Evolutionary conservation across 2,888 invertebrate genomes (phyloP), one percentile per base, ranked within the genome.

Genomic region (Heliothis peltigera): DNA sequence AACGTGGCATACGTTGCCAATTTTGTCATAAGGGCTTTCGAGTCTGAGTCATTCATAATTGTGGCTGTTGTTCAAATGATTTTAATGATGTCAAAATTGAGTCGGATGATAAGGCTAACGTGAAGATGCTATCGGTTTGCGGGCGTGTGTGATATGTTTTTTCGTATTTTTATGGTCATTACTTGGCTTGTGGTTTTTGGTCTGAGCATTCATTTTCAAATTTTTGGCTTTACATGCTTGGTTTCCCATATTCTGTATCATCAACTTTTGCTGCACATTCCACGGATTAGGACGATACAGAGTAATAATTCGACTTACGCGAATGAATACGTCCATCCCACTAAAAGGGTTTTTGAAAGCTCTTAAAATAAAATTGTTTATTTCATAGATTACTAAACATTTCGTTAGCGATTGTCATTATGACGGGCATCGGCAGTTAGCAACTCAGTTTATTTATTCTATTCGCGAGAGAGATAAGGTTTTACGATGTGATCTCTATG

Each of bases 51-150:
- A 74, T 71, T 43, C 21, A 70, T 85, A 88, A 88, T 88, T 89
- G 83, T 74, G 70, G 73, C 76, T 67, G 75, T 69, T 73, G 75
- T 76, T 82, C 83, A 85, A 86, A 88, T 87, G 82, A 87, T 88
- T 84, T 85, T 86, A 86, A 88, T 85, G 83, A 86, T 83, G 82
- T 79, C 77, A 80, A 85, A 88, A 87, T 87, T 86, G 83, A 81
- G 76, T 75, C 67, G 44, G 64, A 75, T 82, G 86, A 84, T 87
- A 87, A 83, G 80, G 70, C 78, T 75, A 71, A 81, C 80, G 81
- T 85, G 80, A 80, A 83, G 87, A 88, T 79, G 74, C 69, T 87
- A 88, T 84, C 83, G 43, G 59, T 64, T 55, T 64, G 57, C 54
- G 76, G 68, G 70, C 77, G 18, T 52, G 69, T 67, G 63, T 76